Conservation (phyloP, 2,797 vertebrate genomes). For the Mionectes olivaceus region DNA sequence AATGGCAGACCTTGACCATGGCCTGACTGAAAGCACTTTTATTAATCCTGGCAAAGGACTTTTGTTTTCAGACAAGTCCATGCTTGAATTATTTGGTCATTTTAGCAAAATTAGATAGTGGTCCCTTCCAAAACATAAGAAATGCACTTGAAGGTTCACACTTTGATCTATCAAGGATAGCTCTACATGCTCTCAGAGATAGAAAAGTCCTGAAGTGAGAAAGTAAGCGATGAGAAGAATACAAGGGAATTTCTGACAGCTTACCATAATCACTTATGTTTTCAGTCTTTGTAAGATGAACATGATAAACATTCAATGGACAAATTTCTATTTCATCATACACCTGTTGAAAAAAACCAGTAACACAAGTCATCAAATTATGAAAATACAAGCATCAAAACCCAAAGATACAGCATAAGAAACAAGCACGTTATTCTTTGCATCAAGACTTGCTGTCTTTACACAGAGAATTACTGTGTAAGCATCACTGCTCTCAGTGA, state of each 20-base stretch:
- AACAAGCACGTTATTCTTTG: background rate
- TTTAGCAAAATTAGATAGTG: background rate
- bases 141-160: background rate
- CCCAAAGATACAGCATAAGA: background rate
- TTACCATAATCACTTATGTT: conserved; percentile 79
- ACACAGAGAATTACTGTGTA: background rate
- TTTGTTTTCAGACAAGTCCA: background rate
- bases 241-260: background rate
- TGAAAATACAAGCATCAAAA: background rate
- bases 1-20: background rate
- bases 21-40: background rate
- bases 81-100: background rate
- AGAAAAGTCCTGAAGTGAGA: background rate
- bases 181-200: background rate
- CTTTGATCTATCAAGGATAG: background rate
- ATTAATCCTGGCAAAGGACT: background rate
- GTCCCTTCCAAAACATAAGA: background rate
- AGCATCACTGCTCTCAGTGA: background rate
- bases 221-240: background rate
- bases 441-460: background rate
- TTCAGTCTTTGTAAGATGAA: conserved; percentile 78
- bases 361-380: background rate
- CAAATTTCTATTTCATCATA: conserved; percentile 84
- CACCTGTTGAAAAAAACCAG: conserved; percentile 71
- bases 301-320: conserved; percentile 71